A percentile compares a stretch with the other conserved stretches of the same genome.
phyloP scores from a whole-genome alignment of 1,140 invertebrate genomes.

The Oncopodura yosiiana region DNA sequence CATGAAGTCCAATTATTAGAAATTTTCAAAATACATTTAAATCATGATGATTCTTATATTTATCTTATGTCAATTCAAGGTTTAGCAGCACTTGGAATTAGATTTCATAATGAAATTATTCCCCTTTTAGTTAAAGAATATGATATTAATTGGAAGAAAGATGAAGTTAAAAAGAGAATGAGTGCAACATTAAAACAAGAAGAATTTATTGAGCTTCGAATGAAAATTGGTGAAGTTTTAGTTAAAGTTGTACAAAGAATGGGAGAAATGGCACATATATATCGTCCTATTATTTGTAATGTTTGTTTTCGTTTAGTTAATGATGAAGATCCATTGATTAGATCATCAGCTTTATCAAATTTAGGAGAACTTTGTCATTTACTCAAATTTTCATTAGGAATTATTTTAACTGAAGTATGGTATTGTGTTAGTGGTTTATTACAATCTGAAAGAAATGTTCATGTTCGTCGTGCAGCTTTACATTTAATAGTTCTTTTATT shows the following conservation, averaged over 20 bases:
- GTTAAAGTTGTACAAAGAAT: conserved; percentile 60
- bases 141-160: conserved; percentile 7
- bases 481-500: conserved; percentile 25
- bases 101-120: conserved; percentile 16
- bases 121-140: conserved; percentile 18
- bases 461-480: conserved; percentile 21
- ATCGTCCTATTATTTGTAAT: conserved; percentile 55
- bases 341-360: conserved; percentile 72
- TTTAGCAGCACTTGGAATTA: conserved; percentile 50
- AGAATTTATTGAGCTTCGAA: conserved; percentile 50
- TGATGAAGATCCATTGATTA: conserved; percentile 61
- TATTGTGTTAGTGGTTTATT: conserved; percentile 15
- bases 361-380: conserved; percentile 71
- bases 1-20: conserved; percentile 58
- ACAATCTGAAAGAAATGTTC: conserved; percentile 7
- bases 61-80: conserved; percentile 70
- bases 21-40: conserved; percentile 63
- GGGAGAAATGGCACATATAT: conserved; percentile 60
- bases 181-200: conserved; percentile 39
- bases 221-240: conserved; percentile 74
- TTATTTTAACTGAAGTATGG: conserved; percentile 54
- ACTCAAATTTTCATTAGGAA: conserved; percentile 60
- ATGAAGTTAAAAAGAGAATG: not conserved
- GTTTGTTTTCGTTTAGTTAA: conserved; percentile 39
- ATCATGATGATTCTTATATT: conserved; percentile 69